A percentile compares a stretch with the other conserved stretches of the same genome.
phyloP scores from a whole-genome alignment of 1,140 invertebrate species.

The Bombus sylvicola region DNA sequence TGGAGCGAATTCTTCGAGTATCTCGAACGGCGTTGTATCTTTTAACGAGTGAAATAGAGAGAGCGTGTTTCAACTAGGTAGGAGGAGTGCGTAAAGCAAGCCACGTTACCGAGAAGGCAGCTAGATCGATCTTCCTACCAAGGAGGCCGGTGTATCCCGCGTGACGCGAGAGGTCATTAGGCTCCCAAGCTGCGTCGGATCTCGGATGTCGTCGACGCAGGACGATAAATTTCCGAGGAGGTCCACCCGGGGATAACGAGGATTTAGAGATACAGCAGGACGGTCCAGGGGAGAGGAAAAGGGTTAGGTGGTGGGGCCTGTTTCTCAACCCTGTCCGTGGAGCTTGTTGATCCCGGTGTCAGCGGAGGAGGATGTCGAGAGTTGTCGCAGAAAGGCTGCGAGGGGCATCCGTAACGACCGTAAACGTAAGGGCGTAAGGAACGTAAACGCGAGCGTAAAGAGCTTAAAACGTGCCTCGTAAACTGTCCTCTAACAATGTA shows the following conservation, averaged over 20 bases:
- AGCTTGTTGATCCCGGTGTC: slow-evolving; percentile 63
- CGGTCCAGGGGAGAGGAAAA: background rate
- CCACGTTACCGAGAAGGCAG: slow-evolving; percentile 1
- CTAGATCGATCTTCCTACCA: slow-evolving; percentile 55
- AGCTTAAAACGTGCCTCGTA: slow-evolving; percentile 69
- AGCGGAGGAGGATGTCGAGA: slow-evolving; percentile 52
- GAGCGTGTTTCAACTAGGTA: background rate
- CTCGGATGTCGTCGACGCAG: slow-evolving; percentile 63
- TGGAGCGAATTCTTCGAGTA: background rate
- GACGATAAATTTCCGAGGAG: slow-evolving; percentile 68
- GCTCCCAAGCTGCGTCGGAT: slow-evolving; percentile 65
- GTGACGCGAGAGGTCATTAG: slow-evolving; percentile 66
- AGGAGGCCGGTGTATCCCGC: slow-evolving; percentile 46
- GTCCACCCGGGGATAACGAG: slow-evolving; percentile 56
- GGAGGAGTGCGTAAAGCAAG: slow-evolving; percentile 1
- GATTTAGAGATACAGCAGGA: slow-evolving; percentile 54
- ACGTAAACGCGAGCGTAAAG: slow-evolving; percentile 68
- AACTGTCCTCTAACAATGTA: slow-evolving; percentile 68
- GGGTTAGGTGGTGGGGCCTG: slow-evolving; percentile 3
- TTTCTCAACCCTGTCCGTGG: slow-evolving; percentile 48
- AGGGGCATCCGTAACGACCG: slow-evolving; percentile 66
- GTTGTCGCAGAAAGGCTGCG: slow-evolving; percentile 61
- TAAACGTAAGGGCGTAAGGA: slow-evolving; percentile 63
- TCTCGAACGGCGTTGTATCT: background rate
- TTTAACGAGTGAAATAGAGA: background rate